phyloP scores from a whole-genome alignment of 2,113 vertebrate genomes.

The Mugil cephalus region DNA sequence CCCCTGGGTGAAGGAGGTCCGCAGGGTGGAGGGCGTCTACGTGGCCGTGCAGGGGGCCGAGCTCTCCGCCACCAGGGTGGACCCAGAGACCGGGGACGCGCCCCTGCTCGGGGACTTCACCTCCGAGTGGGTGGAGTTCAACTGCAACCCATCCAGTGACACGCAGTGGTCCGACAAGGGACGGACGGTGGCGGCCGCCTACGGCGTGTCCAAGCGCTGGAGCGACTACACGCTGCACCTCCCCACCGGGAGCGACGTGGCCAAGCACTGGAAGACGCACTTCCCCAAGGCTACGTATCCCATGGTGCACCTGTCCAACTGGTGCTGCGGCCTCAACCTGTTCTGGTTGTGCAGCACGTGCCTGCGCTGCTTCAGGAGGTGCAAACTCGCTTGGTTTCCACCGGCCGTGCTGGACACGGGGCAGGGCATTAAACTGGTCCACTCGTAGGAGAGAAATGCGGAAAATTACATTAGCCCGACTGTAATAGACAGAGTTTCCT shows the following conservation, averaged over 20 bases:
- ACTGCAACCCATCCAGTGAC: slow-evolving; percentile 88
- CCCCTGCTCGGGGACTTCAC: slow-evolving; percentile 94
- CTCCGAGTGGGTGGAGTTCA: slow-evolving; percentile 96
- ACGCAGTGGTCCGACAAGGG: slow-evolving; percentile 91
- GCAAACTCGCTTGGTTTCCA: slow-evolving; percentile 97
- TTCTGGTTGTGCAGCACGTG: slow-evolving; percentile 92
- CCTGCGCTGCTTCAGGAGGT: slow-evolving; percentile 93
- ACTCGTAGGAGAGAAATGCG: slow-evolving; percentile 88
- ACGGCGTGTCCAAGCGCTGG: slow-evolving; percentile 94
- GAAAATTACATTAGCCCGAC: not conserved
- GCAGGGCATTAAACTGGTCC: slow-evolving; percentile 96
- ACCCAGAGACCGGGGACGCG: slow-evolving; percentile 71
- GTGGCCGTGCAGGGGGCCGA: slow-evolving; percentile 94
- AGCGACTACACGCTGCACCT: slow-evolving; percentile 96
- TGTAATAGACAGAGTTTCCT: not conserved
- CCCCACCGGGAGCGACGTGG: slow-evolving; percentile 93
- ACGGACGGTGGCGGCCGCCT: slow-evolving; percentile 83
- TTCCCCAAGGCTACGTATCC: slow-evolving; percentile 93
- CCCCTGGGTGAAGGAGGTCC: slow-evolving; percentile 94
- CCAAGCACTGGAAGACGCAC: slow-evolving; percentile 97
- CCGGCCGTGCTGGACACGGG: slow-evolving; percentile 95
- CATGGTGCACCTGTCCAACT: slow-evolving; percentile 94
- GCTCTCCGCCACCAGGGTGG: slow-evolving; percentile 63
- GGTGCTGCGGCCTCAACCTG: slow-evolving; percentile 95
- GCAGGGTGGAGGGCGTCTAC: slow-evolving; percentile 88